phyloP scores from a whole-genome alignment of 23 tunicate species.

The Corella eumyota region DNA sequence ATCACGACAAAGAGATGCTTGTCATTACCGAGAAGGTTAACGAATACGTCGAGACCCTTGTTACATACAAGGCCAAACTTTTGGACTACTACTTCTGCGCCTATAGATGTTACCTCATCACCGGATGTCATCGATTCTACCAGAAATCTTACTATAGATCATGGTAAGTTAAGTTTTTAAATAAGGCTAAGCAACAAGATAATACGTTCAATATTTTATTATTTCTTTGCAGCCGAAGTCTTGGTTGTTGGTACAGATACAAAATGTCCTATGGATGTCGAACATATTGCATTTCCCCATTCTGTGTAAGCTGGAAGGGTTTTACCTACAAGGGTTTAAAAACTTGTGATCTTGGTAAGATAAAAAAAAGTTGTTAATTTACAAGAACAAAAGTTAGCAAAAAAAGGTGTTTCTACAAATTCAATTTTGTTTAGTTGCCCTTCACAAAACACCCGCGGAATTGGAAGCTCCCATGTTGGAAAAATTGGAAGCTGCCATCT shows the following conservation, averaged over 20 bases:
- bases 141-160: constrained; percentile 7
- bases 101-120: constrained; percentile 2
- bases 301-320: neutral
- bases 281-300: neutral
- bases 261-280: neutral
- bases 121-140: constrained; percentile 11
- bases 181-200: neutral
- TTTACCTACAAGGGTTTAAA: constrained; percentile 6
- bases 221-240: constrained; percentile 1
- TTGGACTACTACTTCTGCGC: constrained; percentile 4
- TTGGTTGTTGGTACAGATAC: constrained; percentile 17
- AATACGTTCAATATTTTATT: neutral
- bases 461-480: neutral
- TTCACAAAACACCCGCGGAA: neutral
- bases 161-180: neutral
- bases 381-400: too few species aligned
- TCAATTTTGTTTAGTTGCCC: neutral
- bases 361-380: too few species aligned
- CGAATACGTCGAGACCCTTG: neutral
- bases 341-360: constrained; percentile 5
- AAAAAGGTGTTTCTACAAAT: too few species aligned
- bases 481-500: neutral
- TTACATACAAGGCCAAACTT: neutral
- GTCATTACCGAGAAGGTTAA: neutral
- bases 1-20: neutral